Percentiles rank a stretch among this genome's conserved stretches.
phyloP scores from a whole-genome alignment of 2,113 vertebrate species.

The Dascyllus trimaculatus region DNA sequence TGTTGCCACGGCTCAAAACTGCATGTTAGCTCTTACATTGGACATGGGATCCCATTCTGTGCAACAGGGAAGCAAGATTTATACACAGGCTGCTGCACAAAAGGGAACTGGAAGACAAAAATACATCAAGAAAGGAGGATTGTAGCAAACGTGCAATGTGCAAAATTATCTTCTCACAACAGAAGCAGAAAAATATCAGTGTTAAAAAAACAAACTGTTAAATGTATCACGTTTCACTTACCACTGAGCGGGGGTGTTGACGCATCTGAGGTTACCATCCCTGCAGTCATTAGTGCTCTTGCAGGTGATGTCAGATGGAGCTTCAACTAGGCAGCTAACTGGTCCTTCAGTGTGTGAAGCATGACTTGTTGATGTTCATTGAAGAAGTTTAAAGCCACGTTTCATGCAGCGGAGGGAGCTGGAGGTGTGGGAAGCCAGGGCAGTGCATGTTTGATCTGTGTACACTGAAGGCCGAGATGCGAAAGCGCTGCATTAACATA shows the following conservation, averaged over 20 bases:
- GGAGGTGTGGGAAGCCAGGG: not conserved
- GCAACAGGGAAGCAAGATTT: not conserved
- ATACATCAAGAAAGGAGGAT: not conserved
- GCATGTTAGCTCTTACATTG: not conserved
- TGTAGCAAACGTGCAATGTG: not conserved
- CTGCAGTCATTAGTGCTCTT: slow-evolving; percentile 17
- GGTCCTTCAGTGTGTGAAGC: slow-evolving; percentile 6
- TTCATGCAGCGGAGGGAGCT: not conserved
- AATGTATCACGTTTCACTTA: not conserved
- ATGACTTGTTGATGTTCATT: not conserved
- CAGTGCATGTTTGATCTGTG: not conserved
- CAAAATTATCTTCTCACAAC: not conserved
- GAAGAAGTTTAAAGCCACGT: not conserved
- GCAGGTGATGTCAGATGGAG: slow-evolving; percentile 40
- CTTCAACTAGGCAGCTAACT: not conserved
- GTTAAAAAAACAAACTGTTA: not conserved
- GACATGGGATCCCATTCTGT: not conserved
- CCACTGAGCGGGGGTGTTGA: not conserved
- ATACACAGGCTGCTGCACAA: not conserved
- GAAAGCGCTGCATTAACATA: not conserved
- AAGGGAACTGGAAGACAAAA: not conserved
- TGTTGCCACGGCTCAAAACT: not conserved
- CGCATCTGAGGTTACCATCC: slow-evolving; percentile 7
- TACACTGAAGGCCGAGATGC: not conserved
- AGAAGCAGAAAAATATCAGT: not conserved